Percentiles rank a stretch among this genome's conserved stretches.
phyloP scores from a whole-genome alignment of 2,888 invertebrate genomes.

The Ochropacha duplaris region DNA sequence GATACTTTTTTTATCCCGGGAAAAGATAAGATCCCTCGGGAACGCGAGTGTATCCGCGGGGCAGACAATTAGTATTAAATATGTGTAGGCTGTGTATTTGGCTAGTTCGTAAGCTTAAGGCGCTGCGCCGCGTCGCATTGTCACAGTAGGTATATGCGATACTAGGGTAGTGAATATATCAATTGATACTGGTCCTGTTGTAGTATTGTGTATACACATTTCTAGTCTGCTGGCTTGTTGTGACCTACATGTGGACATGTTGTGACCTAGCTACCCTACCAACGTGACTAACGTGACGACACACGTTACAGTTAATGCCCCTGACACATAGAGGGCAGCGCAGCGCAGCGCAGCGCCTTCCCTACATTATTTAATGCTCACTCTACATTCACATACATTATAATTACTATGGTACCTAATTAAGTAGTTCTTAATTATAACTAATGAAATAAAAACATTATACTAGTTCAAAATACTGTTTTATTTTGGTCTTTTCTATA shows the following conservation, averaged over 20 bases:
- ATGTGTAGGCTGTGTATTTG: not conserved
- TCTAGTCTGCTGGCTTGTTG: too few relatives aligned
- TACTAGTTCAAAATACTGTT: not conserved
- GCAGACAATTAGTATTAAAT: not conserved
- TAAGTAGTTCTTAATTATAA: not conserved
- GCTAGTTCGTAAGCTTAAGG: not conserved
- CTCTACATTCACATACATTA: not conserved
- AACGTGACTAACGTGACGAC: too few relatives aligned
- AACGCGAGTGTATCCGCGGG: too few relatives aligned
- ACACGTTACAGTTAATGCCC: too few relatives aligned
- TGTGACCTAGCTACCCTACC: too few relatives aligned
- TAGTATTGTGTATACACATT: too few relatives aligned
- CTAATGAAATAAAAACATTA: not conserved
- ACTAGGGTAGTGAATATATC: too few relatives aligned
- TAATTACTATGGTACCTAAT: not conserved
- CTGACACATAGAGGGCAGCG: not conserved
- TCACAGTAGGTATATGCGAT: too few relatives aligned
- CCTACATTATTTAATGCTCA: not conserved
- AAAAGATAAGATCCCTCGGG: too few relatives aligned
- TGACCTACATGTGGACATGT: too few relatives aligned
- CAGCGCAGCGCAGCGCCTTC: not conserved
- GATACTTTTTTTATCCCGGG: too few relatives aligned
- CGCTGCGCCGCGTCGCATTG: not conserved
- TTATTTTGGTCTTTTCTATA: not conserved
- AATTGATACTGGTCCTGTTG: too few relatives aligned